phyloP scores from a whole-genome alignment of 2,888 invertebrate genomes.

The Euzophera pinguis region DNA sequence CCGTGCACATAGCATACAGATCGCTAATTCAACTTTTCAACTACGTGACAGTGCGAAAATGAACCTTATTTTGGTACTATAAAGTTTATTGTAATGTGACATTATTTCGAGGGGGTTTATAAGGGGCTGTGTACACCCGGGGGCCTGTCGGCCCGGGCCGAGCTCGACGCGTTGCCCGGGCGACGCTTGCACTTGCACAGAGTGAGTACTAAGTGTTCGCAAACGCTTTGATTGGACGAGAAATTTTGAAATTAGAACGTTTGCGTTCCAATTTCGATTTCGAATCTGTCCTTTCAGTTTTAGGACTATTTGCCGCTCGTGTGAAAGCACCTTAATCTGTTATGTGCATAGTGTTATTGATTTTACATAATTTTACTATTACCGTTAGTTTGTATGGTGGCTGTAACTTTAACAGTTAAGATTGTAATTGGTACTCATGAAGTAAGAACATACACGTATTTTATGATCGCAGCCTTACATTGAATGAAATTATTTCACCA shows the following conservation, averaged over 20 bases:
- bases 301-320: neutral
- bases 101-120: constrained; percentile 27
- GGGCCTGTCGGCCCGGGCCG: constrained; percentile 53
- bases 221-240: constrained; percentile 38
- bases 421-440: neutral
- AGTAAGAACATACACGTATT: neutral
- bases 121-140: constrained; percentile 52
- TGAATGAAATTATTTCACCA: neutral
- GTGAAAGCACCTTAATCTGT: neutral
- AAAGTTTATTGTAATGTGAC: constrained; percentile 32
- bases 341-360: constrained; percentile 1
- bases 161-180: constrained; percentile 63
- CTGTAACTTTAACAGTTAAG: neutral
- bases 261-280: constrained; percentile 35
- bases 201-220: constrained; percentile 39
- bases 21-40: constrained; percentile 52
- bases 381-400: neutral
- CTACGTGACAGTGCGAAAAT: constrained; percentile 16
- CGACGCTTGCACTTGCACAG: constrained; percentile 64
- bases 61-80: constrained; percentile 22
- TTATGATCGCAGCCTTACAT: neutral
- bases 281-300: constrained; percentile 24
- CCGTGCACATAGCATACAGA: constrained; percentile 66
- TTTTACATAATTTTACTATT: constrained; percentile 2
- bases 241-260: constrained; percentile 31